Conservation (phyloP, 2,113 vertebrate species). For the Pseudorasbora parva region DNA sequence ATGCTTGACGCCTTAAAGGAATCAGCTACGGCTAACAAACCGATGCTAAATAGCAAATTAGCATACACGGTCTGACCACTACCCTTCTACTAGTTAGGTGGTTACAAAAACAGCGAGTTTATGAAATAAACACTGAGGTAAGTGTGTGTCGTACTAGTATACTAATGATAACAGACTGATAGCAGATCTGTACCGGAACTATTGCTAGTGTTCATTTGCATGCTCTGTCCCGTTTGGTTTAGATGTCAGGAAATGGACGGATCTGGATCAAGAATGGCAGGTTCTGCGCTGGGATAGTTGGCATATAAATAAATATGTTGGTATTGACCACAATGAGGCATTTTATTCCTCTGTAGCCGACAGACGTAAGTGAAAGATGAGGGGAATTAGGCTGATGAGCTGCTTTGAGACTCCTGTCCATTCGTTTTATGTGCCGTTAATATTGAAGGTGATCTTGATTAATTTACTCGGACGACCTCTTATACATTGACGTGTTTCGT, state of each 20-base stretch:
- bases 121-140: not conserved
- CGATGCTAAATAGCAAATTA: constrained; percentile 33
- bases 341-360: not conserved
- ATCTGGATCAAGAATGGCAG: not conserved
- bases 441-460: not conserved
- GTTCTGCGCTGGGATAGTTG: not conserved
- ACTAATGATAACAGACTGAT: not conserved
- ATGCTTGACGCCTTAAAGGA: not conserved
- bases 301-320: not conserved
- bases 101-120: not conserved
- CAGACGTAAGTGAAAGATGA: not conserved
- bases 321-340: too few relatives aligned
- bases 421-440: not conserved
- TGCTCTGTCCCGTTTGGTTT: not conserved
- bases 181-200: not conserved
- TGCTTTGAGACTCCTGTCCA: not conserved
- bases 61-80: constrained; percentile 32
- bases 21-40: not conserved
- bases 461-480: not conserved
- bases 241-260: not conserved
- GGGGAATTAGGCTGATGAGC: not conserved
- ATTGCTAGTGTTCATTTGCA: not conserved
- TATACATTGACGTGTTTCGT: not conserved
- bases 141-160: not conserved
- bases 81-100: not conserved